A percentile compares a stretch with the other conserved stretches of the same genome.
phyloP scores from a whole-genome alignment of 1,140 invertebrate species.

The Teleopsis dalmanni region DNA sequence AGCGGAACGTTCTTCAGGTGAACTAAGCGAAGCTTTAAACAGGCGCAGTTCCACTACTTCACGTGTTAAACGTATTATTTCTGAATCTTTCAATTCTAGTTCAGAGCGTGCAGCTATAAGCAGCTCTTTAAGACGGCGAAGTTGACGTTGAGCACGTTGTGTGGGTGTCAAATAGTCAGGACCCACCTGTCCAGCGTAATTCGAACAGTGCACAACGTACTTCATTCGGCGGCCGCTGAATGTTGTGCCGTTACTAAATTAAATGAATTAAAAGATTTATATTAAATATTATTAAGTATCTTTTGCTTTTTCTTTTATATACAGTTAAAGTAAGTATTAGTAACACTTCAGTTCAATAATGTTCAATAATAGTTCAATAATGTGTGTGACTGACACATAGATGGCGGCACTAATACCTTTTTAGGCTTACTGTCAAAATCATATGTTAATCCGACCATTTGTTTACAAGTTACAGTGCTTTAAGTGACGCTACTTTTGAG shows the following conservation, averaged over 20 bases:
- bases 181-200: constrained; percentile 60
- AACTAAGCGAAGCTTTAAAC: constrained; percentile 67
- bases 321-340: too few species aligned
- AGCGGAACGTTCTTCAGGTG: constrained; percentile 64
- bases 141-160: constrained; percentile 70
- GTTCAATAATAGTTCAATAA: too few species aligned
- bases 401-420: too few species aligned
- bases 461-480: too few species aligned
- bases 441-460: too few species aligned
- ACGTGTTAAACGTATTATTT: constrained; percentile 71
- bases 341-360: too few species aligned
- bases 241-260: constrained; percentile 64
- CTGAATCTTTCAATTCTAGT: constrained; percentile 68
- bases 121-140: constrained; percentile 62
- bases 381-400: too few species aligned
- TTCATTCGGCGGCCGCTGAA: constrained; percentile 61
- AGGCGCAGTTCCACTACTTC: constrained; percentile 73
- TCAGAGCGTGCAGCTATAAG: constrained; percentile 65
- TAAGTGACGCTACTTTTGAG: too few species aligned
- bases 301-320: too few species aligned
- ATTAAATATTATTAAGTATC: too few species aligned
- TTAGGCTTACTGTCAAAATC: too few species aligned
- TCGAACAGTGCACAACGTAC: constrained; percentile 75
- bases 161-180: constrained; percentile 81
- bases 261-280: neutral